Percentiles rank a stretch among this genome's conserved stretches.
Evolutionary conservation across 2,113 vertebrate genomes (phyloP).

Genomic region (Oryzias woworae): DNA sequence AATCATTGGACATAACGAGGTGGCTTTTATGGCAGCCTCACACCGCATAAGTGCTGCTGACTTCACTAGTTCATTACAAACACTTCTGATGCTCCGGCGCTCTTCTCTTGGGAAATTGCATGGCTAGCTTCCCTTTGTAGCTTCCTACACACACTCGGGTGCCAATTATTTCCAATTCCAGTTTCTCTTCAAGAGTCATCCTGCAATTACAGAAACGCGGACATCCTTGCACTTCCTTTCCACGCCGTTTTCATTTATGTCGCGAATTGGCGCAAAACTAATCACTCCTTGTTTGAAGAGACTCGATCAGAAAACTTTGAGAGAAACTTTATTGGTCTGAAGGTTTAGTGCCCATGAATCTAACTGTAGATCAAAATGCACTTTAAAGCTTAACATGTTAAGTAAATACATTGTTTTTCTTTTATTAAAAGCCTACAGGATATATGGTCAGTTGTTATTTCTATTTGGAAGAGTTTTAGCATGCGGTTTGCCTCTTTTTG

Average conservation of each 20-base stretch:
- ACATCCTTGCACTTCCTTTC: conserved; percentile 45
- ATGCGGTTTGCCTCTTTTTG: too few species aligned
- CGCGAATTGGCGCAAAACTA: conserved; percentile 23
- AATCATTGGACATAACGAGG: conserved; percentile 64
- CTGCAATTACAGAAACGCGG: conserved; percentile 70
- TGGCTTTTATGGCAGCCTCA: conserved; percentile 54
- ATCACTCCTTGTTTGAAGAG: conserved; percentile 14
- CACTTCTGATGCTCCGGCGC: conserved; percentile 63
- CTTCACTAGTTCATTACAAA: conserved; percentile 66
- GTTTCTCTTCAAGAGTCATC: conserved; percentile 60
- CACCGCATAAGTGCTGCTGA: conserved; percentile 54
- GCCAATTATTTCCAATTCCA: conserved; percentile 71
- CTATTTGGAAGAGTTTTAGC: too few species aligned
- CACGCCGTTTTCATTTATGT: conserved; percentile 50
- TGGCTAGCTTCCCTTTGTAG: conserved; percentile 57
- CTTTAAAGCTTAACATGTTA: too few species aligned
- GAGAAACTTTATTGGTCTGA: conserved; percentile 10
- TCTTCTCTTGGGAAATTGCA: conserved; percentile 69
- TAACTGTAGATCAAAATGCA: too few species aligned
- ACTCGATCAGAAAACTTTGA: conserved; percentile 30
- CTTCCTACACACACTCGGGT: conserved; percentile 67
- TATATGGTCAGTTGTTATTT: too few species aligned
- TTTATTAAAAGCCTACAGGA: too few species aligned
- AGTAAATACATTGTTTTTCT: too few species aligned
- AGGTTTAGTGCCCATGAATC: too few species aligned